Evolutionary conservation across 1,140 invertebrate species (phyloP).

Genomic region (Linepithema humile): DNA sequence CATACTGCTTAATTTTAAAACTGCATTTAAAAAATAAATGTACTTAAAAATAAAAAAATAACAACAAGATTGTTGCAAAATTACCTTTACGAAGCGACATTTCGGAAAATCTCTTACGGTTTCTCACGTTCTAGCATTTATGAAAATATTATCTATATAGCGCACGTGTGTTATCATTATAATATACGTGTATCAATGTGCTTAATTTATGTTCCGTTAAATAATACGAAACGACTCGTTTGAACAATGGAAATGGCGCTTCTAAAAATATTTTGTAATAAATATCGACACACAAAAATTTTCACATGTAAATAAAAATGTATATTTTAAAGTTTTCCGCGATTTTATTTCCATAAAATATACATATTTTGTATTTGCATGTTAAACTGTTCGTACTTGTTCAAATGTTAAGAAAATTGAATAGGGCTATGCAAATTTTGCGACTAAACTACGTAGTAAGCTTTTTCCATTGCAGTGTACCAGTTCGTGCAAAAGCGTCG

Average conservation of each 20-base stretch:
- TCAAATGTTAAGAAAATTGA: background rate
- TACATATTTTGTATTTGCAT: background rate
- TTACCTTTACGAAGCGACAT: background rate
- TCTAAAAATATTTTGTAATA: background rate
- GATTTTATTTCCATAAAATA: background rate
- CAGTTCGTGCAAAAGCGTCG: background rate
- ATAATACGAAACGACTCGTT: background rate
- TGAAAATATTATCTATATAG: background rate
- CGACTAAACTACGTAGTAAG: background rate
- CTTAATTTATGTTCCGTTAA: background rate
- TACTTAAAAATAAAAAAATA: background rate
- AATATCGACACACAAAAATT: no score
- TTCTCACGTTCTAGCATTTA: background rate
- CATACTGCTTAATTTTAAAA: background rate
- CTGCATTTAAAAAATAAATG: background rate
- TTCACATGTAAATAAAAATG: background rate
- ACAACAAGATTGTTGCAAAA: background rate
- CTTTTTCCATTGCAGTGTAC: background rate
- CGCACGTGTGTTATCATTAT: background rate
- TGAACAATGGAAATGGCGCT: background rate
- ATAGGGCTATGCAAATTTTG: background rate
- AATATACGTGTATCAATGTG: background rate
- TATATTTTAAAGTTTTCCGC: background rate
- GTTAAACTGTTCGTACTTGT: background rate
- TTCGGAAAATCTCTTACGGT: background rate